Conservation (phyloP, 2,888 invertebrate genomes). For the Luperina nickerlii region DNA sequence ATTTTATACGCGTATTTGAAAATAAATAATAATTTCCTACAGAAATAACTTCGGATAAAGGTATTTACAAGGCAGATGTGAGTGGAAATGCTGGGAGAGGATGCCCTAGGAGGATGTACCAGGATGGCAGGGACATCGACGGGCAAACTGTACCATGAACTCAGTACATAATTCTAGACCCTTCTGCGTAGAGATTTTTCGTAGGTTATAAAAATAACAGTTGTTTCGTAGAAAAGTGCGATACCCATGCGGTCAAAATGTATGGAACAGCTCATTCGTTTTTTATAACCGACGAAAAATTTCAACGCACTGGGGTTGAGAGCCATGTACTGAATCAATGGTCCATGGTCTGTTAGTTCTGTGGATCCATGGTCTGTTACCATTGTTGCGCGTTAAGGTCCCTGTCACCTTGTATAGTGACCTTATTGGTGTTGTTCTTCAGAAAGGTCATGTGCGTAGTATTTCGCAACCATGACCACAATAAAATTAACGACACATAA, state of each 20-base stretch:
- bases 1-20: slow-evolving; percentile 15
- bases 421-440: not conserved
- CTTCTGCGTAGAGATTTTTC: no score
- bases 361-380: no score
- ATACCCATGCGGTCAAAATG: no score
- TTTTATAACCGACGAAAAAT: no score
- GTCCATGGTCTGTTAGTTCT: no score
- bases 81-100: not conserved
- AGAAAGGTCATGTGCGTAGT: not conserved
- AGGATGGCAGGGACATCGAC: not conserved
- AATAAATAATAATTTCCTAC: slow-evolving; percentile 2
- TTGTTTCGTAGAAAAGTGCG: not conserved
- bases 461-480: not conserved
- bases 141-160: not conserved
- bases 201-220: not conserved
- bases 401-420: not conserved
- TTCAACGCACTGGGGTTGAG: no score
- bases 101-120: not conserved
- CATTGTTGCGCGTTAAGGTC: no score
- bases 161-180: no score
- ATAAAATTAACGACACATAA: no score
- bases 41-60: slow-evolving; percentile 1
- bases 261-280: no score
- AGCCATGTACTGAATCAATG: no score
- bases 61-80: not conserved